Conservation (phyloP, 2,888 invertebrate genomes). For the Omphaloscelis lunosa region DNA sequence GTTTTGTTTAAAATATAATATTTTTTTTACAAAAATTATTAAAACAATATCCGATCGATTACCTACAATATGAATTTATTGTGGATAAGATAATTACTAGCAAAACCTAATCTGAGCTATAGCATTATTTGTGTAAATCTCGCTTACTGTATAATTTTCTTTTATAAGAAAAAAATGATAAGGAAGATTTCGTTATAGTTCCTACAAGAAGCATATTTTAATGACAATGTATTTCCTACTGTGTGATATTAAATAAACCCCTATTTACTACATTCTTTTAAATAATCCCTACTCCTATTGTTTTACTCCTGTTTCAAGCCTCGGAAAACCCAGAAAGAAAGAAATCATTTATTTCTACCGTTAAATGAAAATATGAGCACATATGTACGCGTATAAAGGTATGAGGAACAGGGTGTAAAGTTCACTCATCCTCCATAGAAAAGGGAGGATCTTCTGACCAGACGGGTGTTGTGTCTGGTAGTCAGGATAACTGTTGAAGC, state of each 20-base stretch:
- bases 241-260: not conserved
- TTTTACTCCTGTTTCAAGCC: not conserved
- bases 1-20: not conserved
- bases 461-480: no score
- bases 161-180: not conserved
- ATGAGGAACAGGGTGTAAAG: no score
- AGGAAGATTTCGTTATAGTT: not conserved
- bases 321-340: not conserved
- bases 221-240: not conserved
- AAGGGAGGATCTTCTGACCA: no score
- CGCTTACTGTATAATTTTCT: constrained; percentile 9
- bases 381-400: not conserved
- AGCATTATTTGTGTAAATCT: constrained; percentile 8
- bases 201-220: not conserved
- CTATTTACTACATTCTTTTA: not conserved
- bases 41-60: not conserved
- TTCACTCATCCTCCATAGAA: no score
- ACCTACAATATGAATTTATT: not conserved
- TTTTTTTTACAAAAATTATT: not conserved
- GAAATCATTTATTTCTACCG: not conserved
- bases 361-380: not conserved
- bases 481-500: no score
- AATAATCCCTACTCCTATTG: not conserved
- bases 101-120: constrained; percentile 11
- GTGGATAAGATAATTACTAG: constrained; percentile 7